Evolutionary conservation across 53 echinoderm and acorn worm genomes (phyloP), one percentile per base, ranked within the genome.

Genomic region (Mesocentrotus franciscanus): DNA sequence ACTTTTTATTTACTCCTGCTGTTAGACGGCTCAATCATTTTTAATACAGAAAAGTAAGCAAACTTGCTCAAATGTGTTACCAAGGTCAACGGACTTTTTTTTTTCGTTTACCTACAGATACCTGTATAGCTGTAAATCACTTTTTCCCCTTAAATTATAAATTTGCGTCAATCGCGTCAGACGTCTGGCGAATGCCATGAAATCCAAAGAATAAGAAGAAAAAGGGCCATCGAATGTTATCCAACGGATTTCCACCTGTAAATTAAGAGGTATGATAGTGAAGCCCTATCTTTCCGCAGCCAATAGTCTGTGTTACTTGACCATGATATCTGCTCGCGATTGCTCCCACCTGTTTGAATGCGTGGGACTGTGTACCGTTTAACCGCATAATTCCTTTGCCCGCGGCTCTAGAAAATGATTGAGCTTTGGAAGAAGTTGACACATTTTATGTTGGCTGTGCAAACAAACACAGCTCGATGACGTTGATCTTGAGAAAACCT

Each of bases 271-370:
- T 58, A 56, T 58, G 10, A 75, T 20, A 87, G 27, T 8, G 24
- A 87, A 87, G 57, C 87, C 27, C 56, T n/a, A 27, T 87, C 87
- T 87, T 87, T 87, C 87, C 87, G 87, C 87, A 56, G 34, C 32
- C 87, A 27, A 0, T 0, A 87, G 58, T 57, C 87, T 58, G n/a
- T 58, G 56, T 0, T 4, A 87, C 87, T 87, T 87, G 87, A 55
- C 87, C 87, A 18, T 87, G 87, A 27, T 87, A 87, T 59, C 87
- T 87, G 87, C 29, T 58, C 4, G 58, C n/a, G 16, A 87, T 87
- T 29, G 57, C 87, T 58, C 87, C 87, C 87, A 87, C 87, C 56
- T 87, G 87, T 87, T 87, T 58, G 58, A n/a, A 58, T 87, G 87
- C 87, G 87, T 87, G 87, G 87, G 87, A 87, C 57, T 87, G 29